A percentile compares a stretch with the other conserved stretches of the same genome.
phyloP scores from a whole-genome alignment of 2,888 invertebrate species.

The Chrysolina americana region DNA sequence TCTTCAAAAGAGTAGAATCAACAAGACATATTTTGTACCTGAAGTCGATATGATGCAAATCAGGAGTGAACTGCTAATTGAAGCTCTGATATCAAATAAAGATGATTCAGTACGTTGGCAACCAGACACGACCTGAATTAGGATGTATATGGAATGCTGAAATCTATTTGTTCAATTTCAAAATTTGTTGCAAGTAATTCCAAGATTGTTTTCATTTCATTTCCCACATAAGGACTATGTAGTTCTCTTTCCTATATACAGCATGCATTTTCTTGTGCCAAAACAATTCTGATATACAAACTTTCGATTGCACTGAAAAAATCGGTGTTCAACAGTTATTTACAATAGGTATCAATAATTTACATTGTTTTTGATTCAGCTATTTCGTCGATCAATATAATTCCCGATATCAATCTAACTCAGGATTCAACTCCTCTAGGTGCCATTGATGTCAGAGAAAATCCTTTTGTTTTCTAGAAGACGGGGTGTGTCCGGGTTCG shows the following conservation, averaged over 20 bases:
- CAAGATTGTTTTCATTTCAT: not conserved
- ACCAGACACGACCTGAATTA: not conserved
- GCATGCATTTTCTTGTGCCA: not conserved
- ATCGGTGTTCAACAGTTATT: constrained; percentile 1
- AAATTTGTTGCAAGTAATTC: not conserved
- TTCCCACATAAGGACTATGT: not conserved
- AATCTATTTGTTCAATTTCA: not conserved
- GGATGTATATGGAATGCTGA: not conserved
- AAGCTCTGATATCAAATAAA: not conserved
- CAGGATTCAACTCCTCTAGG: not conserved
- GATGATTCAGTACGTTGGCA: not conserved
- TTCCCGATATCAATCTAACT: constrained; percentile 3
- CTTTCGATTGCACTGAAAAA: not conserved
- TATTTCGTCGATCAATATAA: not conserved
- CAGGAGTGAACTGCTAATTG: not conserved
- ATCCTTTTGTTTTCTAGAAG: constrained; percentile 69
- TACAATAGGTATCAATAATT: constrained; percentile 3
- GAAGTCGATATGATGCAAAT: not conserved
- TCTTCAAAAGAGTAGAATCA: not conserved
- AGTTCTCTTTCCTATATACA: not conserved
- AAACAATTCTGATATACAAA: not conserved
- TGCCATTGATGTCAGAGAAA: constrained; percentile 60
- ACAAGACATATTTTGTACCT: not conserved
- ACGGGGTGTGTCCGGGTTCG: constrained; percentile 67
- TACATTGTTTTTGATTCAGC: not conserved